Evolutionary conservation across 2,888 invertebrate species (phyloP), one percentile per base, ranked within the genome.

Genomic region (Elaeidobius kamerunicus): DNA sequence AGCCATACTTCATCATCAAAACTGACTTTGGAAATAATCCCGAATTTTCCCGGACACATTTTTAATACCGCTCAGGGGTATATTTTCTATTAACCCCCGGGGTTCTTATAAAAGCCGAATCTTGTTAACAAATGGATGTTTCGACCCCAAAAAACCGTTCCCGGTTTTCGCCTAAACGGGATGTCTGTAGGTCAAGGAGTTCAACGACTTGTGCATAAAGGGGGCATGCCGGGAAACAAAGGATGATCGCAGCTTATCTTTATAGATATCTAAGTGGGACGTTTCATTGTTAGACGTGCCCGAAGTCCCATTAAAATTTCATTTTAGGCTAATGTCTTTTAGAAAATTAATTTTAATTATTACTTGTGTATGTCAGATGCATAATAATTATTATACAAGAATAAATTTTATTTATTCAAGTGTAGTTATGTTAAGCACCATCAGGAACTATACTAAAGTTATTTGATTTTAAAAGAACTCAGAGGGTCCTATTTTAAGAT

Each of bases 111-210:
- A 40, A 36, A 48, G 41, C 36, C 20, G 41, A 34, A 41, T 41
- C 18, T 41, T 30, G 41, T 30, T 34, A 48, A 48, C 41, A 32
- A 41, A 48, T 48, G 48, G 34, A 34, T 41, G 40, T 39, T 41
- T 48, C 35, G 41, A 48, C 48, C 48, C 48, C 41, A 12, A 41
- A 40, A 45, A 36, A 17, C 36, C 19, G 34, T 36, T 45, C 36
- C 14, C 15, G 27, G 14, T 36, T 17, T 45, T 45, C 45, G 15
- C 27, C 11, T 16, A 45, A 18, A 45, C 17, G 36, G 18, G 36
- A 27, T 15, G 18, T 19, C 23, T 32, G 19, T 40, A 20, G 34
- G 47, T 20, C 34, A 48, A 41, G 9, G 19, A 20, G 45, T 45
- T 45, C 35, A 45, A 41, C 32, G 35, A 27, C 41, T 20, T 12